Percentiles rank a stretch among this genome's conserved stretches.
Conservation (phyloP, 2,113 vertebrate genomes). For the Passer domesticus region DNA sequence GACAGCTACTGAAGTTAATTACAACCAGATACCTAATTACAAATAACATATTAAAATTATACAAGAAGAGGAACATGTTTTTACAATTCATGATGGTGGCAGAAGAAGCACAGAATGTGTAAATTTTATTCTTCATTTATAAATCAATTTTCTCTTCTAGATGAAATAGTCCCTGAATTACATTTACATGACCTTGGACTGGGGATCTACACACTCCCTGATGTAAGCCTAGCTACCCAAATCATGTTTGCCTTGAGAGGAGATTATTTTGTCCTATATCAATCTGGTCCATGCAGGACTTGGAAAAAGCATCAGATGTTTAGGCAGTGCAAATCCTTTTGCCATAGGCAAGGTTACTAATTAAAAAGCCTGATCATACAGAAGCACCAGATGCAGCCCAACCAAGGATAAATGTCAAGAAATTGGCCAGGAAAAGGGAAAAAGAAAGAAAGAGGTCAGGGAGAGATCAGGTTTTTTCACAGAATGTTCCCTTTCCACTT, state of each 20-base stretch:
- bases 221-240: background rate
- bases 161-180: background rate
- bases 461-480: background rate
- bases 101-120: background rate
- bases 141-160: background rate
- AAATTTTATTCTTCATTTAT: background rate
- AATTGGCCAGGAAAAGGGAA: background rate
- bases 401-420: constrained; percentile 58
- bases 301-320: constrained; percentile 55
- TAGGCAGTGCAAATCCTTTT: constrained; percentile 59
- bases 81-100: background rate
- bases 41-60: background rate
- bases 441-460: constrained; percentile 36
- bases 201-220: background rate
- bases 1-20: background rate
- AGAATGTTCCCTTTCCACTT: constrained; percentile 11
- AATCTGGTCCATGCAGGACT: constrained; percentile 37
- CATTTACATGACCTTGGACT: constrained; percentile 26
- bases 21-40: background rate
- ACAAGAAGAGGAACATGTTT: background rate
- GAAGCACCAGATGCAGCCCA: constrained; percentile 46
- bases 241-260: constrained; percentile 10
- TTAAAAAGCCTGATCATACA: constrained; percentile 34
- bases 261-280: constrained; percentile 42
- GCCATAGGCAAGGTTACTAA: constrained; percentile 54